phyloP scores from a whole-genome alignment of 1,140 invertebrate genomes.

The Luehdorfia chinensis region DNA sequence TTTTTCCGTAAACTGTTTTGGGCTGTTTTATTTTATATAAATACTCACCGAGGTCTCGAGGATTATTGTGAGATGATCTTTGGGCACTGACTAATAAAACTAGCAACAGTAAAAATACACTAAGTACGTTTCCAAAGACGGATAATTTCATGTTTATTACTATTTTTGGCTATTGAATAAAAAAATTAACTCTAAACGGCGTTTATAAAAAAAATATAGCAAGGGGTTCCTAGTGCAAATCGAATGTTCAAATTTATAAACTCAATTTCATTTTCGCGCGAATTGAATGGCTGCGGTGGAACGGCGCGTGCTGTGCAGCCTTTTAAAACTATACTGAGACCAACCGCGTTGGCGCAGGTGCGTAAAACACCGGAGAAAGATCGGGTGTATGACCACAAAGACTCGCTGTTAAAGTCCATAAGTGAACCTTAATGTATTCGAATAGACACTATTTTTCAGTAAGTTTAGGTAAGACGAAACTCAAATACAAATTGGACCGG shows the following conservation, averaged over 20 bases:
- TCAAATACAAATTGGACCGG: slow-evolving; percentile 4
- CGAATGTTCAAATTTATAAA: slow-evolving; percentile 51
- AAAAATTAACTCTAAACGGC: slow-evolving; percentile 24
- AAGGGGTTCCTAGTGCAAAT: slow-evolving; percentile 27
- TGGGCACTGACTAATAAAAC: slow-evolving; percentile 61
- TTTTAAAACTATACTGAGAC: slow-evolving; percentile 59
- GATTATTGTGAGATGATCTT: slow-evolving; percentile 52
- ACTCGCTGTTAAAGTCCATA: neutral
- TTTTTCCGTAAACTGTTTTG: too few species aligned
- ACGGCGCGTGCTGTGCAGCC: slow-evolving; percentile 51
- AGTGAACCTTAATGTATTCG: slow-evolving; percentile 6
- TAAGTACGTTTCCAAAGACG: slow-evolving; percentile 48
- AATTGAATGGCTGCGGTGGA: slow-evolving; percentile 34
- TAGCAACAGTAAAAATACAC: slow-evolving; percentile 57
- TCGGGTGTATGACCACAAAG: slow-evolving; percentile 4
- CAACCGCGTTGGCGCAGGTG: slow-evolving; percentile 52
- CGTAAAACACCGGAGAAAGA: slow-evolving; percentile 44
- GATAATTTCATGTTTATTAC: slow-evolving; percentile 45
- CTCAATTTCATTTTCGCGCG: slow-evolving; percentile 61
- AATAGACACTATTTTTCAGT: slow-evolving; percentile 13
- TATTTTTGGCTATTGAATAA: slow-evolving; percentile 21
- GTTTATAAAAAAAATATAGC: slow-evolving; percentile 19
- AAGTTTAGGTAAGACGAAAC: neutral
- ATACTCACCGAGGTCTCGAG: slow-evolving; percentile 61
- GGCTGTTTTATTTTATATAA: slow-evolving; percentile 10